Base-by-base conservation (phyloP, 2,113 vertebrate genomes). In the Paratilapia polleni region DNA sequence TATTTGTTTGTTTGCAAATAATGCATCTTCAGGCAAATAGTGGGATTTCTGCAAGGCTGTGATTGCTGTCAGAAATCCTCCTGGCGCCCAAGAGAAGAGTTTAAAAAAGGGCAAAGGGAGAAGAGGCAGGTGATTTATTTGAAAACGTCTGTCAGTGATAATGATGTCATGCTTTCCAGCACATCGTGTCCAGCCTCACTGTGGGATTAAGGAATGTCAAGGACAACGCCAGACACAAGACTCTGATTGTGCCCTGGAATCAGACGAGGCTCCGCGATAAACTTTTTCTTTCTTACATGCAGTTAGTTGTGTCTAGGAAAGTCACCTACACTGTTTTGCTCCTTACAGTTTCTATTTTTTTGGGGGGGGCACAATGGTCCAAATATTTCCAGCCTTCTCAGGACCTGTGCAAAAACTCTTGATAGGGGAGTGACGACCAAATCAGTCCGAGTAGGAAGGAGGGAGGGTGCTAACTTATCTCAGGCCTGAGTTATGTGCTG, bases 141-240 rank as follows among this genome's bases (percentile, higher is more conserved):
- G 90, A 96, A 93, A 97, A 95, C 91, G 96, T 96, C 96, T 96
- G 96, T 97, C 96, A 95, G 95, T 96, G 97, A 97, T 97, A 95
- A 97, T 98, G 97, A 98, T 97, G 98, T 98, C 97, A 98, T 97
- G 95, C 95, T 96, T 85, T 97, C 96, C 96, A 97, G 97, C 96
- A 97, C 97, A 97, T 96, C 93, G 93, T 94, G 96, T 97, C 97
- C 97, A 97, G 84, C 96, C 94, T 95, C 95, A 93, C 96, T 96
- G 96, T 97, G 96, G 97, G 97, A 97, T 96, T 96, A 95, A 97
- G 97, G 97, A 98, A 97, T 97, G 97, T 98, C 97, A 98, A 98
- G 98, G 98, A 99, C 98, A 96, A 96, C 96, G 96, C 95, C 95
- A 95, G 96, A 96, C 96, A 85, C 83, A 81, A 86, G 84, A 73